Conservation (phyloP, 2,888 invertebrate species). For the Ormyrus nitidulus region DNA sequence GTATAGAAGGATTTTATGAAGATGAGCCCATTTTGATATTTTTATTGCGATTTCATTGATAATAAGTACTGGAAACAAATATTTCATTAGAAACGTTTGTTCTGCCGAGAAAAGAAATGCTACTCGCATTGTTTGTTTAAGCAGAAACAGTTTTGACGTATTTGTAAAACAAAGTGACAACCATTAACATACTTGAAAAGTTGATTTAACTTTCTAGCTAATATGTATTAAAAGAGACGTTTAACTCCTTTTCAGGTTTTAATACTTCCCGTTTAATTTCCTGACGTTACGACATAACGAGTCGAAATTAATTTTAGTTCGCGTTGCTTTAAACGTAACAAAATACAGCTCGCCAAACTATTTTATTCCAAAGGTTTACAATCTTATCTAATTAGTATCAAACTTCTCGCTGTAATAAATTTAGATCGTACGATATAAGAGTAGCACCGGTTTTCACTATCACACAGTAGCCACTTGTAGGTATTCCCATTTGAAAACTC, state of each 20-base stretch:
- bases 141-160: constrained; percentile 5
- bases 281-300: background rate
- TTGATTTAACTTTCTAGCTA: constrained; percentile 31
- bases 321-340: background rate
- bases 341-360: background rate
- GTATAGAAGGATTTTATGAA: background rate
- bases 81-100: too few species aligned
- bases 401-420: too few species aligned
- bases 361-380: background rate
- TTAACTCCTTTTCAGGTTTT: too few species aligned
- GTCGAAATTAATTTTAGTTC: constrained; percentile 2
- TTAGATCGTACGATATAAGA: background rate
- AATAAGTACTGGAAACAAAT: background rate
- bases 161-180: background rate
- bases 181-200: constrained; percentile 10
- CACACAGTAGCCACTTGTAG: too few species aligned
- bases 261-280: constrained; percentile 1
- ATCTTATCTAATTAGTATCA: constrained; percentile 61
- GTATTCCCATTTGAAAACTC: too few species aligned
- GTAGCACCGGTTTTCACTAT: background rate
- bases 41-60: background rate
- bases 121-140: background rate
- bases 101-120: too few species aligned
- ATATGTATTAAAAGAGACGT: background rate
- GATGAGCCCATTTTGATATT: background rate